Conservation (phyloP, 2,888 invertebrate species). For the Coenonympha arcania region DNA sequence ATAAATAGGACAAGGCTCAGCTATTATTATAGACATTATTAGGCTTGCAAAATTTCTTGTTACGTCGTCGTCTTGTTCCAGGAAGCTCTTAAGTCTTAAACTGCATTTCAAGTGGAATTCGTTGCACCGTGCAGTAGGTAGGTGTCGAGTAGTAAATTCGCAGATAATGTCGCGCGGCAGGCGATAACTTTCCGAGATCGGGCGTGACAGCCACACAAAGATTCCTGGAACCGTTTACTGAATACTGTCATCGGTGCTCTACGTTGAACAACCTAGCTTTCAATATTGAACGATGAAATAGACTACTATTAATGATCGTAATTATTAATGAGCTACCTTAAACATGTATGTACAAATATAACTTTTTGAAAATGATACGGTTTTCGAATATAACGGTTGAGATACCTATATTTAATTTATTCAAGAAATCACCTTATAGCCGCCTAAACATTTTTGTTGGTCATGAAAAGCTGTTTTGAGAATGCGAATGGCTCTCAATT, state of each 20-base stretch:
- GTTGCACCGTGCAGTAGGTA: constrained; percentile 13
- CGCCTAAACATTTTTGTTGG: too few species aligned
- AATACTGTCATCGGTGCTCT: not conserved
- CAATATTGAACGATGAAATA: not conserved
- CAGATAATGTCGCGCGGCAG: constrained; percentile 6
- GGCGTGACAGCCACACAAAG: constrained; percentile 14
- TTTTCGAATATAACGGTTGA: too few species aligned
- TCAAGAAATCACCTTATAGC: too few species aligned
- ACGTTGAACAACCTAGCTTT: not conserved
- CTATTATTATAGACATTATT: not conserved
- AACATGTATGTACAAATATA: too few species aligned
- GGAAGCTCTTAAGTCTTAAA: constrained; percentile 16
- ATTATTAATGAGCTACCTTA: too few species aligned
- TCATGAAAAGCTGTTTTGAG: too few species aligned
- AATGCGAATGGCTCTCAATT: too few species aligned
- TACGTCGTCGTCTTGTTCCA: constrained; percentile 9
- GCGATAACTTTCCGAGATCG: constrained; percentile 13
- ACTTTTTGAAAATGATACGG: too few species aligned
- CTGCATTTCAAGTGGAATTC: constrained; percentile 10
- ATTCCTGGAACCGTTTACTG: constrained; percentile 1
- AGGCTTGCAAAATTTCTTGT: constrained; percentile 6
- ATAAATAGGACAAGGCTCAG: too few species aligned
- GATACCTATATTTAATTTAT: too few species aligned
- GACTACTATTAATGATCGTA: too few species aligned
- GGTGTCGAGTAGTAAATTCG: constrained; percentile 16